Base-by-base conservation (phyloP, 2,113 vertebrate species). In the Zosterops pallidus region DNA sequence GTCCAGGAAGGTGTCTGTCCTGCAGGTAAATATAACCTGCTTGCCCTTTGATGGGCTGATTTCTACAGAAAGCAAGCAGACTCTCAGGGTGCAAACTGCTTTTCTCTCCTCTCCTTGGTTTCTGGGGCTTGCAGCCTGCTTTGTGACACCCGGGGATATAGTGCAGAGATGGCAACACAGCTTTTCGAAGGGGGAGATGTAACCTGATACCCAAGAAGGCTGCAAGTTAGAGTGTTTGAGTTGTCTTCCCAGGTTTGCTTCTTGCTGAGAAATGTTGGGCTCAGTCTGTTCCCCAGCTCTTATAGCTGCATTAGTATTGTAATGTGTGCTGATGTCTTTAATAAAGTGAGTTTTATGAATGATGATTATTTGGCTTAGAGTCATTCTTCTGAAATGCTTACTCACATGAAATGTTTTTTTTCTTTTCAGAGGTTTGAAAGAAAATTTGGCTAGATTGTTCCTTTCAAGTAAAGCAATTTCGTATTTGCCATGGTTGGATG, bases 341-440 rank as follows among this genome's bases (percentile, higher is more conserved):
- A 39, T 89, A 72, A 89, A 95, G 64, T 52, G 74, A 64, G 20
- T 49, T 82, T 95, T 92, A 56, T 79, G 93, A 94, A 84, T 86
- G 72, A 91, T 84, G 62, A 82, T 79, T 89, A 69, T 89, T 91
- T 95, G 89, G 74, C 92, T 92, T 53, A 85, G 80, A 33, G 3
- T 0, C 23, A 26, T 94, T 92, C 37, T 92, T 91, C 81, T 86
- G 64, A 89, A 94, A 79, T 82, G 83, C 92, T 95, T 93, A 88
- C 65, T 91, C 81, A 64, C 31, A 83, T 77, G 63, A 90, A 83
- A 25, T 21, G 37, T 35, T 35, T 56, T 83, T 83, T 64, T 69
- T 53, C 52, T 89, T 91, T 91, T 91, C 94, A 92, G 55, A 80
- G 10, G 11, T 83, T 92, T 94, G 59, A 97, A 95, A 91, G 91